phyloP scores from a whole-genome alignment of 2,888 invertebrate species.

The Nomada goodeniana region DNA sequence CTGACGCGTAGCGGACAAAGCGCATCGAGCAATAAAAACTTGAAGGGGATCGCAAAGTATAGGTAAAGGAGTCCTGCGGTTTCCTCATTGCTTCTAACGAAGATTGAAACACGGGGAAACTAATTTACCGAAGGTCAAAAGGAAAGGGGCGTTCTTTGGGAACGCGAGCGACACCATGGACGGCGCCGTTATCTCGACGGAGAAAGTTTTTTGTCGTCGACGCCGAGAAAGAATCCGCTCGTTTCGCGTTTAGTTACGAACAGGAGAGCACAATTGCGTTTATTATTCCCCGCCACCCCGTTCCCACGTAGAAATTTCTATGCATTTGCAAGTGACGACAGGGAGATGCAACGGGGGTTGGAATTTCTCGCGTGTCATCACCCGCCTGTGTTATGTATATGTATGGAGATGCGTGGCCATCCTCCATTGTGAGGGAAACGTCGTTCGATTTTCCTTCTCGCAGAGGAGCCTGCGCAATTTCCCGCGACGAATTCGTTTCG shows the following conservation, averaged over 20 bases:
- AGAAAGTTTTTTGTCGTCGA: not conserved
- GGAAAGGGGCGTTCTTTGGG: not conserved
- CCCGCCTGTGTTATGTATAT: constrained; percentile 56
- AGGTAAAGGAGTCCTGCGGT: not conserved
- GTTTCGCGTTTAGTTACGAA: constrained; percentile 12
- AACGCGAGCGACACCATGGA: constrained; percentile 7
- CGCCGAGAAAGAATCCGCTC: not conserved
- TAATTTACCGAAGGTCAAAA: constrained; percentile 12
- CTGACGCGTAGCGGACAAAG: not conserved
- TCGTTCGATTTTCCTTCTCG: constrained; percentile 45
- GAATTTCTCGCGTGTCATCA: constrained; percentile 62
- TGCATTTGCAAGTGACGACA: constrained; percentile 71
- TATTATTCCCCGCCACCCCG: constrained; percentile 66
- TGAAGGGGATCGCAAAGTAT: not conserved
- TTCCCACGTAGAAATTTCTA: constrained; percentile 57
- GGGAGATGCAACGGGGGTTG: constrained; percentile 48
- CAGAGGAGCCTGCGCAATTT: constrained; percentile 29
- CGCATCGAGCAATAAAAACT: not conserved
- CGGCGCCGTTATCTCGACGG: not conserved
- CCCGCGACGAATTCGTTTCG: constrained; percentile 34
- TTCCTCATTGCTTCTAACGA: not conserved
- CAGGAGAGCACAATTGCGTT: constrained; percentile 60
- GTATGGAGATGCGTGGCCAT: constrained; percentile 37
- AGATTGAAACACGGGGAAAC: constrained; percentile 17
- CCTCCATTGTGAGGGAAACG: constrained; percentile 47